phyloP scores from a whole-genome alignment of 92 coral and sea anemone species.

The Palythoa heliodiscus region DNA sequence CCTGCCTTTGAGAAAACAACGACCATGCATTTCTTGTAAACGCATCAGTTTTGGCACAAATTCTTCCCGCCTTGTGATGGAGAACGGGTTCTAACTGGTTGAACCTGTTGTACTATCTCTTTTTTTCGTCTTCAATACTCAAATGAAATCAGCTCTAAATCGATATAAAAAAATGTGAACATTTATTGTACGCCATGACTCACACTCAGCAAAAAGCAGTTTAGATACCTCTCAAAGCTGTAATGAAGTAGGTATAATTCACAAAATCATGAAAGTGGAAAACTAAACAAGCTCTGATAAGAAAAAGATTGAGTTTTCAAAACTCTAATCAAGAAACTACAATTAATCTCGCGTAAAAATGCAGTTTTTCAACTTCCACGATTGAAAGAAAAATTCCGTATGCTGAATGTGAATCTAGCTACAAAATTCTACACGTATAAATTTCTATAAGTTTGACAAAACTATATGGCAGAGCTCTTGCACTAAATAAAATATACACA shows the following conservation, averaged over 20 bases:
- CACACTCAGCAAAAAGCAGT: background rate
- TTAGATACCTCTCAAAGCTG: background rate
- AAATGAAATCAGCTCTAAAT: background rate
- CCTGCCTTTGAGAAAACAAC: background rate
- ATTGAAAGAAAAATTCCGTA: background rate
- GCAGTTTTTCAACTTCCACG: background rate
- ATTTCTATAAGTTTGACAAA: background rate
- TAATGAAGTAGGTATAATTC: background rate
- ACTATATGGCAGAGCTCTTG: conserved; percentile 42
- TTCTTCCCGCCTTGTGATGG: too few species aligned
- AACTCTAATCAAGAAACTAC: background rate
- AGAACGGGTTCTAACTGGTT: too few species aligned
- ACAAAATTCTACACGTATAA: background rate
- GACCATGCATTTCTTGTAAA: background rate
- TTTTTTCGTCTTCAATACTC: background rate
- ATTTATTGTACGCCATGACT: background rate
- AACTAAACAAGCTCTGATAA: background rate
- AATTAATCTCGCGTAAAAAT: background rate
- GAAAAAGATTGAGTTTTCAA: background rate
- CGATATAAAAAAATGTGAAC: background rate
- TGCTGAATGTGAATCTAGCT: background rate
- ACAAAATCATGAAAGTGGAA: background rate
- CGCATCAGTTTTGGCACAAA: background rate
- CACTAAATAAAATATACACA: conserved; percentile 11
- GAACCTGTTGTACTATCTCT: too few species aligned